Evolutionary conservation across 2,797 vertebrate genomes (phyloP).

Genomic region (Poecilia wingei): DNA sequence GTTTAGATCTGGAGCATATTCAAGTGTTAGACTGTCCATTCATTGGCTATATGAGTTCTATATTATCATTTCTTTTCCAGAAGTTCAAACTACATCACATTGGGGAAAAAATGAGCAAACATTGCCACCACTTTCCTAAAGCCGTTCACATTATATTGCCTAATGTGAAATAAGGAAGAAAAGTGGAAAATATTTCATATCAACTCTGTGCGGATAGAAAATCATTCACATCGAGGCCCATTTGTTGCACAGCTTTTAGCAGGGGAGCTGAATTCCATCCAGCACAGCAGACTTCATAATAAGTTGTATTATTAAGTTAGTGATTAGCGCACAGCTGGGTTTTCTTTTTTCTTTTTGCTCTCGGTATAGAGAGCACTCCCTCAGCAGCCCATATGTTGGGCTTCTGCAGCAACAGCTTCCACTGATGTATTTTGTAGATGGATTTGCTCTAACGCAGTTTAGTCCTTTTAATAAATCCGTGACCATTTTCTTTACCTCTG

Average conservation of each 20-base stretch:
- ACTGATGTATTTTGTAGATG: slow-evolving; percentile 21
- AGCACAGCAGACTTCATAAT: slow-evolving; percentile 33
- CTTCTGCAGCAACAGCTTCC: slow-evolving; percentile 22
- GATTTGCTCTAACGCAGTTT: slow-evolving; percentile 12
- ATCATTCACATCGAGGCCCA: not conserved
- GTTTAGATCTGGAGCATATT: not conserved
- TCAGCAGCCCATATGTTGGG: slow-evolving; percentile 48
- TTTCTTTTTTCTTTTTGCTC: slow-evolving; percentile 9
- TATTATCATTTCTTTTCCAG: not conserved
- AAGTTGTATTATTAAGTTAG: slow-evolving; percentile 50
- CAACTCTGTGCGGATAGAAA: not conserved
- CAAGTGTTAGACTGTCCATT: not conserved
- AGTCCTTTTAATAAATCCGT: not conserved
- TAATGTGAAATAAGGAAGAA: not conserved
- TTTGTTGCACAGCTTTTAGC: slow-evolving; percentile 19
- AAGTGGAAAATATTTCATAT: not conserved
- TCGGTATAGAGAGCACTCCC: slow-evolving; percentile 22
- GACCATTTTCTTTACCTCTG: not conserved
- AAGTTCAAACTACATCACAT: not conserved
- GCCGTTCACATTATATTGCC: not conserved
- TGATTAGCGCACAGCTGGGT: slow-evolving; percentile 53
- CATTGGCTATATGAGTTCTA: not conserved
- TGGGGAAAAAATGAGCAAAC: not conserved
- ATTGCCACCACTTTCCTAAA: not conserved
- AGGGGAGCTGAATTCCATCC: slow-evolving; percentile 25